A percentile compares a stretch with the other conserved stretches of the same genome.
These are phyloP conservation scores for Carterocephalus palaemon DNA, from an alignment of 2,888 invertebrate genomes.

Conservation along the genomic window DNA sequence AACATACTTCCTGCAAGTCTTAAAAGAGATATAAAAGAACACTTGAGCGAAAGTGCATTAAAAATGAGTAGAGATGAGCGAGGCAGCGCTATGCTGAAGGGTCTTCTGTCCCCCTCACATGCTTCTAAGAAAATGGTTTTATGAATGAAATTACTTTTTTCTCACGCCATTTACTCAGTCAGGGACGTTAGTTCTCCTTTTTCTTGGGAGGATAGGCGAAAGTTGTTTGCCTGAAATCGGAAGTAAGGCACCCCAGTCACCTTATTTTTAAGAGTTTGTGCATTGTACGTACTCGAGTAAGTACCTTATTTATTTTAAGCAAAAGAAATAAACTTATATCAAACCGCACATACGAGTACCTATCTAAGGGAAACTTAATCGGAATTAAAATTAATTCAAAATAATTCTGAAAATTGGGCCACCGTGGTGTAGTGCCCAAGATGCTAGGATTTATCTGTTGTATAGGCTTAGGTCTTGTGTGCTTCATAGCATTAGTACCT, in stretches of 20 bases:
- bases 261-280: conserved; percentile 5
- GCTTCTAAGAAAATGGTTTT: conserved; percentile 71
- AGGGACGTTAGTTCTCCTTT: conserved; percentile 58
- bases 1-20: conserved; percentile 51
- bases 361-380: no score
- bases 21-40: conserved; percentile 64
- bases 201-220: conserved; percentile 53
- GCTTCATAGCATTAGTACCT: no score
- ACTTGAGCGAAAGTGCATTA: conserved; percentile 72
- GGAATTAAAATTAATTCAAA: no score
- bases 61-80: conserved; percentile 61
- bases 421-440: no score
- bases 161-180: conserved; percentile 67
- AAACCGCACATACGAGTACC: neutral
- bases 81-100: conserved; percentile 42
- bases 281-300: neutral
- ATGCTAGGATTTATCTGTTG: no score
- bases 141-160: conserved; percentile 76
- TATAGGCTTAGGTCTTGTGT: no score
- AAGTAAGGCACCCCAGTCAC: conserved; percentile 9
- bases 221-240: conserved; percentile 45
- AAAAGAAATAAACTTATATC: neutral
- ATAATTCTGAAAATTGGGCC: no score
- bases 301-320: neutral
- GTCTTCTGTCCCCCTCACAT: conserved; percentile 43